phyloP scores from a whole-genome alignment of 2,888 invertebrate species.

The Cantharis rufa region DNA sequence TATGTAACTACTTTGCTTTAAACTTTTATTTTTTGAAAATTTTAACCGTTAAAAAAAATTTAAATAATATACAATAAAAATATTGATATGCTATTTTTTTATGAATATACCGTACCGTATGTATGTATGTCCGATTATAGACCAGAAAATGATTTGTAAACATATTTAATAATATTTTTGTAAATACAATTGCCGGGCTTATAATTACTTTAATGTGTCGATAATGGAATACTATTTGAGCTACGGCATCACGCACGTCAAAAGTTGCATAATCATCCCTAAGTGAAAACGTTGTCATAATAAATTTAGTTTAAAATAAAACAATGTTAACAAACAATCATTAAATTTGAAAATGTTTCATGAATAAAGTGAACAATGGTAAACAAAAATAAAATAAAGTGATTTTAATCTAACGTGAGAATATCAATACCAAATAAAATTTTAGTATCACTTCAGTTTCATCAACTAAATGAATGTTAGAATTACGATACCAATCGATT shows the following conservation, averaged over 20 bases:
- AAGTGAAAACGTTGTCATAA: neutral
- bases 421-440: neutral
- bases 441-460: constrained; percentile 7
- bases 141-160: neutral
- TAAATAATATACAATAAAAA: no score
- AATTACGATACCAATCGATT: constrained; percentile 7
- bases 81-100: no score
- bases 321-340: neutral
- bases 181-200: neutral
- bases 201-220: constrained; percentile 1
- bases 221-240: neutral
- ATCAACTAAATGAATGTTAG: constrained; percentile 16
- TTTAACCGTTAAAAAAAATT: no score
- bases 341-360: neutral
- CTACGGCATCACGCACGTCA: neutral
- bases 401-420: constrained; percentile 1
- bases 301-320: neutral
- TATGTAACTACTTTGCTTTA: no score
- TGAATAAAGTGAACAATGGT: neutral
- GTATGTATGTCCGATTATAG: no score
- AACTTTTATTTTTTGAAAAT: no score
- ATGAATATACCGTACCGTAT: no score
- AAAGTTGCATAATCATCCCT: constrained; percentile 1
- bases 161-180: neutral
- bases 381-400: neutral